phyloP scores from a whole-genome alignment of 2,113 vertebrate genomes.

The Pithys albifrons region DNA sequence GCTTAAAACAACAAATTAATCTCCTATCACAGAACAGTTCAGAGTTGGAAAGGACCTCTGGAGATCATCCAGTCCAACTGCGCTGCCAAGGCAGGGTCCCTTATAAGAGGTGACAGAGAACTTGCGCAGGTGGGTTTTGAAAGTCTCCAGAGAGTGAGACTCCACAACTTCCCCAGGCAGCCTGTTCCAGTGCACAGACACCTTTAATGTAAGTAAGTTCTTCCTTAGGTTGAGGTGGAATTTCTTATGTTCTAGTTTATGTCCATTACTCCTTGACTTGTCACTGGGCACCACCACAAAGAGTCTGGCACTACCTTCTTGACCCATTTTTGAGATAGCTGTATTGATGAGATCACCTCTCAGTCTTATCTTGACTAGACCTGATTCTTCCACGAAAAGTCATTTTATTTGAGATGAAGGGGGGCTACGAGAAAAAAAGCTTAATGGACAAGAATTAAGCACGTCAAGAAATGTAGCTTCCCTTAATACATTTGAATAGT shows the following conservation, averaged over 20 bases:
- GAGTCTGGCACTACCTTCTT: background rate
- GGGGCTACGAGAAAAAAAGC: background rate
- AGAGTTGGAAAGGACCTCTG: background rate
- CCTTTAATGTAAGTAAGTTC: background rate
- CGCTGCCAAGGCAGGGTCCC: accelerated
- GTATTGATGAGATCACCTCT: background rate
- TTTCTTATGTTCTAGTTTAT: background rate
- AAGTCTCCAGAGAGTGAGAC: background rate
- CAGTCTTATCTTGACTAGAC: background rate
- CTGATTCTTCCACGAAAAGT: background rate
- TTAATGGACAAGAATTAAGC: background rate
- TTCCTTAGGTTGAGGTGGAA: background rate
- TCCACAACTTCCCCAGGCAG: background rate
- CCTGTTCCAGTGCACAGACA: background rate
- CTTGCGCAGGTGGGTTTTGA: background rate
- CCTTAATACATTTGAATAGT: background rate
- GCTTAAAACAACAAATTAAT: background rate
- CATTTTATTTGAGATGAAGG: background rate
- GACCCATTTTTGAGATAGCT: background rate
- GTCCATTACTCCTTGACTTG: background rate
- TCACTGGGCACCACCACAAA: background rate
- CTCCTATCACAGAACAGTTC: background rate
- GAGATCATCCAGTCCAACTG: background rate
- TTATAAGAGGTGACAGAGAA: background rate
- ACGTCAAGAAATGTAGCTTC: background rate